These are phyloP conservation scores for Limenitis camilla DNA, from an alignment of 2,888 invertebrate genomes.

Conservation along the genomic window DNA sequence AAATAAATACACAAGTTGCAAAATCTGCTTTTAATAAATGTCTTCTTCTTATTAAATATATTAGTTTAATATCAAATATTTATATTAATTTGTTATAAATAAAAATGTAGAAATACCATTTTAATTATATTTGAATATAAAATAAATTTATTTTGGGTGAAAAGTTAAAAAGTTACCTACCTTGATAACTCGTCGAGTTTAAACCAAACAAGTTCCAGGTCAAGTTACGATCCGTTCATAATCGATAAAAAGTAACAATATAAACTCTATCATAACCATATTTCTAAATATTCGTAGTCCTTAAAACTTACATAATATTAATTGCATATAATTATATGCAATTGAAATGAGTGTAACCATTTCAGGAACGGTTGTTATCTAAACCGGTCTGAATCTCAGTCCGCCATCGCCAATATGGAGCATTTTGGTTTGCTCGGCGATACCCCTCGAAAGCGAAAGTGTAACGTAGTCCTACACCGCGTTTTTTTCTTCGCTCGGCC, in stretches of 20 bases:
- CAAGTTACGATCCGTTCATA: background rate
- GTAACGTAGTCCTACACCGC: constrained; percentile 64
- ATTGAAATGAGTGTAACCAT: constrained; percentile 15
- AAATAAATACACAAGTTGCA: too few species aligned
- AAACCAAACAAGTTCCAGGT: too few species aligned
- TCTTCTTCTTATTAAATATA: too few species aligned
- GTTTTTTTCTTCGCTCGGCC: constrained; percentile 68
- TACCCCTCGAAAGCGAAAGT: constrained; percentile 73
- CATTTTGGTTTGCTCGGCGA: constrained; percentile 48
- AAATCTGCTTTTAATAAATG: too few species aligned
- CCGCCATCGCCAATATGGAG: constrained; percentile 44
- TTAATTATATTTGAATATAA: too few species aligned
- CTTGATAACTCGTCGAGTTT: too few species aligned
- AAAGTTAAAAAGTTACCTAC: too few species aligned
- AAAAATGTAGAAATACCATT: too few species aligned
- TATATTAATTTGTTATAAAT: too few species aligned
- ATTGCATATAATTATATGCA: constrained; percentile 3
- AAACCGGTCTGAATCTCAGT: constrained; percentile 30
- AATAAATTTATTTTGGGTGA: too few species aligned
- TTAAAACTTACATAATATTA: background rate
- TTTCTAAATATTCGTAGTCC: background rate
- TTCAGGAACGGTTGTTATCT: constrained; percentile 29
- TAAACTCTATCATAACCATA: background rate
- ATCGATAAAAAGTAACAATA: background rate
- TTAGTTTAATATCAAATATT: too few species aligned